Base-by-base conservation (phyloP, 1,140 invertebrate species). In the Trialeurodes vaporariorum region DNA sequence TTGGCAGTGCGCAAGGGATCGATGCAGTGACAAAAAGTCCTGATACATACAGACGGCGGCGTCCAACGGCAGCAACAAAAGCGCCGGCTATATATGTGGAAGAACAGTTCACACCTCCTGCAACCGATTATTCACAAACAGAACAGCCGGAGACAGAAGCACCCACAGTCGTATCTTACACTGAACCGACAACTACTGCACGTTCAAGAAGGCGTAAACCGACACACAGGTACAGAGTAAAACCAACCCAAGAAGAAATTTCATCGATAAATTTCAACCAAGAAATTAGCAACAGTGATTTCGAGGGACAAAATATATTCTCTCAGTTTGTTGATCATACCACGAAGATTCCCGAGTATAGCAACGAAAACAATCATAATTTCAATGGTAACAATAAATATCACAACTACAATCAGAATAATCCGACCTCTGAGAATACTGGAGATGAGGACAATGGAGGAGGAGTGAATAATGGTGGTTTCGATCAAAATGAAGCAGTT, bases 401-500 rank as follows among this genome's bases (percentile, higher is more conserved):
- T 27, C 12, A 25, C 11, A 62, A 27, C 63, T n/a, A 17, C 34
- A 49, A 49, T 49, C 34, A 49, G 34, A 49, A 49, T 17, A 9
- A 49, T 17, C 12, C n/a, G 21, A 1, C 25, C 9, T 5, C 5
- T 5, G 34, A 49, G 5, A 26, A 49, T 27, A 26, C 66, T 1
- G 61, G 25, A 1, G 66, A 67, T 21, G 63, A 27, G 61, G 40
- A 64, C 12, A 40, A 17, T 17, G 34, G 34, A 11, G 27, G 21
- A 0, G 66, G 63, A 9, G 27, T 49, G 25, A 49, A 68, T n/a
- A 26, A 68, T 49, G 67, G 63, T 9, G 34, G 25, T 26, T 9
- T 9, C 17, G 34, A 49, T 17, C 26, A 34, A 9, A 27, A 62
- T 59, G 25, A 21, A 17, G 25, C 62, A 0, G 34, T 49, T 5